Evolutionary conservation across 2,888 invertebrate species (phyloP).

Genomic region (Hedya salicella): DNA sequence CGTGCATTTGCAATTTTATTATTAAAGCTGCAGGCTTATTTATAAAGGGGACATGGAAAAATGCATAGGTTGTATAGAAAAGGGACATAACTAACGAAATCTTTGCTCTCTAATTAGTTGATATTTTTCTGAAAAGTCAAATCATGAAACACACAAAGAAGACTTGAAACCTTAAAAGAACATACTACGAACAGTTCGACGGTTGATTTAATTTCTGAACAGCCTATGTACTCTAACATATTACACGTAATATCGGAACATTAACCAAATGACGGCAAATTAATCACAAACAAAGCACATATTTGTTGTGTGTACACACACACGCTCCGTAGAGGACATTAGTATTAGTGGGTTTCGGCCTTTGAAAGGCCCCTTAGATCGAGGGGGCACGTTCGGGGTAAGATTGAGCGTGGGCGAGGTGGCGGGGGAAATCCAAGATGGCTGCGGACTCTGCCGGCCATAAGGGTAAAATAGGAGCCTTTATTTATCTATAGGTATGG

Average conservation of each 20-base stretch:
- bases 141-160: background rate
- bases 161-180: background rate
- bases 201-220: background rate
- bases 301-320: slow-evolving; percentile 41
- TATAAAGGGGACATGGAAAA: slow-evolving; percentile 29
- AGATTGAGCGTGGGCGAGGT: slow-evolving; percentile 77
- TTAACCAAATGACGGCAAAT: slow-evolving; percentile 35
- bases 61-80: slow-evolving; percentile 18
- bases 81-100: background rate
- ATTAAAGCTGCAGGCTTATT: slow-evolving; percentile 35
- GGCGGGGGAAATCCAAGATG: slow-evolving; percentile 79
- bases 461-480: slow-evolving; percentile 82
- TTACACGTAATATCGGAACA: slow-evolving; percentile 26
- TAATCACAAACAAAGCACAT: slow-evolving; percentile 43
- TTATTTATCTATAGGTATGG: slow-evolving; percentile 74
- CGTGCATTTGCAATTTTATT: slow-evolving; percentile 42
- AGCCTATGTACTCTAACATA: slow-evolving; percentile 9
- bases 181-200: background rate
- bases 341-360: slow-evolving; percentile 84
- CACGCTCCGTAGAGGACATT: slow-evolving; percentile 72
- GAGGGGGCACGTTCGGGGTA: slow-evolving; percentile 81
- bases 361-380: slow-evolving; percentile 82
- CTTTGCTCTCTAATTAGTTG: background rate
- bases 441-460: slow-evolving; percentile 82
- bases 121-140: background rate